Evolutionary conservation across 2,113 vertebrate genomes (phyloP), one percentile per base, ranked within the genome.

Genomic region (Mixornis gularis): DNA sequence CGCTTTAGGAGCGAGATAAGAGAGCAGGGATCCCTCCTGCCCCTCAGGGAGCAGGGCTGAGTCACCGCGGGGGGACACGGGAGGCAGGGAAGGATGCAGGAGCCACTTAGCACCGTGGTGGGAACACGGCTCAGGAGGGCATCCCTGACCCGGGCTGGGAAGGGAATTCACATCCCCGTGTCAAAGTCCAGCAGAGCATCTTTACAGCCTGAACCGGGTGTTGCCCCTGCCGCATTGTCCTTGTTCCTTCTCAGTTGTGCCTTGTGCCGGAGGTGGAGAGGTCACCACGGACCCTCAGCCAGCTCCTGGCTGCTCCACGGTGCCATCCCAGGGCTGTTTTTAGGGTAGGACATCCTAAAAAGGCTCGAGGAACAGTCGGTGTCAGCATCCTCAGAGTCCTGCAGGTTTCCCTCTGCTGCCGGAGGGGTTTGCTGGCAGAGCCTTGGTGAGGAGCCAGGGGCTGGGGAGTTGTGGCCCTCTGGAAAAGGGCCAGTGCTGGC

Each of bases 1-100:
- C 27, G 94, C 93, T 91, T 79, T 79, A 77, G 94, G 95, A 92
- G 12, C 63, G 30, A 65, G 89, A 72, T 87, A 79, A 86, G 24
- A 0, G 29, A 24, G 86, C 49, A 68, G 83, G 63, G 92, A 79
- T 73, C 48, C 56, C 76, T 86, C 2, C 78, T 84, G 46, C 84
- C 40, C n/a, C 0, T 29, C 40, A 0, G 72, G 72, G 92, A 87
- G 22, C 21, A 5, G 40, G 77, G 91, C 87, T 24, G 68, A 49
- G 69, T 7, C 34, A 0, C 4, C 3, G 26, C 22, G 0, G 0
- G 26, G 76, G 64, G 1, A 1, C 1, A 6, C 48, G 32, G 87
- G 65, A 27, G 13, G 40, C 10, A 0, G 76, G 68, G 72, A 25
- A 6, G 56, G 91, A 52, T 80, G 60, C 2, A 0, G 71, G 60